Evolutionary conservation across 92 coral and sea anemone species (phyloP), one percentile per base, ranked within the genome.

Genomic region (Epizoanthus stellaris): DNA sequence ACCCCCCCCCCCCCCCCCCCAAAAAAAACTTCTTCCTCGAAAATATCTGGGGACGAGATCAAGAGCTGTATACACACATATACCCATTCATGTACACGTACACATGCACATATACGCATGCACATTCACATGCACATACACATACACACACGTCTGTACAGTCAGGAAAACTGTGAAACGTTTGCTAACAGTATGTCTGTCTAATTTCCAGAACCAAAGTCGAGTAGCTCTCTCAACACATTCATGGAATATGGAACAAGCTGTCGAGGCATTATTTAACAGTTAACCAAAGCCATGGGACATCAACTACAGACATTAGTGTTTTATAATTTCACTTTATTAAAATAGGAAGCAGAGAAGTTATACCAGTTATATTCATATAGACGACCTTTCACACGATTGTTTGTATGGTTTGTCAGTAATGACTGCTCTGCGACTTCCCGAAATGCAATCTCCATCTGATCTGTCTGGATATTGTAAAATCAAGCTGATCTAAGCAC

Each of bases 241-340:
- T 87, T 88, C 94, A 71, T 96, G 99, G 99, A 91, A 94, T 79
- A 76, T 92, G 77, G 98, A 96, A 83, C 90, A 94, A 84, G 99
- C 99, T 20, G 95, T 96, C 6, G 99, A 96, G 70, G 86, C 99
- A 10, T 85, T 96, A 77, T 89, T 96, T 70, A 96, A 89, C 75
- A 96, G 99, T 88, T 96, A 91, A 92, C 97, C 80, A 59, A 36
- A 76, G 11, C 69, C 3, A 65, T n/a, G 42, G 30, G 12, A 40
- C 71, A 79, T 9, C 54, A 42, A n/a, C 36, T 38, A 43, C 25
- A 64, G 68, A 60, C 82, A n/a, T 77, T 2, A 61, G 5, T 12
- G 71, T 79, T 79, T 61, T 68, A 36, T 43, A 43, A 79, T 79
- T 79, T 63, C 70, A 79, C 64, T 63, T 79, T 38, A 52, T 52